These are phyloP conservation scores for Temnothorax unifasciatus DNA, from an alignment of 2,888 invertebrate genomes.

Conservation along the genomic window DNA sequence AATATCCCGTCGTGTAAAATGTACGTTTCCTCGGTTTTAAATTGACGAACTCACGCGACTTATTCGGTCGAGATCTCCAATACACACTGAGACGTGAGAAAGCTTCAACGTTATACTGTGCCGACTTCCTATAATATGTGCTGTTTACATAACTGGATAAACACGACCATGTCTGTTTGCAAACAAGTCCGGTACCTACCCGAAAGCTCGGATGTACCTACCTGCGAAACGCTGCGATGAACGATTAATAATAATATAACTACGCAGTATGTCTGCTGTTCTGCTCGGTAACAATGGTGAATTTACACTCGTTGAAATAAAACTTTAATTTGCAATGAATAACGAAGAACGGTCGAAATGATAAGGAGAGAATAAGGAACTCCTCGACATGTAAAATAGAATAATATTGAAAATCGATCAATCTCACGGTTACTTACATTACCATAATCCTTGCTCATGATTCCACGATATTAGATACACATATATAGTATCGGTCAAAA, in stretches of 20 bases:
- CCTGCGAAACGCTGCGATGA: constrained; percentile 4
- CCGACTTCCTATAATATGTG: neutral
- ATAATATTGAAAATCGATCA: neutral
- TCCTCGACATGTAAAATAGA: neutral
- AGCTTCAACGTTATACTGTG: constrained; percentile 10
- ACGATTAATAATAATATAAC: constrained; percentile 35
- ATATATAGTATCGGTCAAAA: neutral
- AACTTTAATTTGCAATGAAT: constrained; percentile 6
- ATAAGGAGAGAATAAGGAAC: neutral
- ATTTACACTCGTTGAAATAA: neutral
- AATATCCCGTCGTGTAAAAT: neutral
- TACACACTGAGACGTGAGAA: constrained; percentile 10
- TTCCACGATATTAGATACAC: neutral
- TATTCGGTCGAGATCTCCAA: neutral
- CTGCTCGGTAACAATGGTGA: neutral
- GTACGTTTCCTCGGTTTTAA: constrained; percentile 1
- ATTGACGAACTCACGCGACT: constrained; percentile 15
- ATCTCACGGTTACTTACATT: neutral
- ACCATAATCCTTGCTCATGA: neutral
- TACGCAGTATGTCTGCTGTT: neutral
- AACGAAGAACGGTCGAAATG: neutral
- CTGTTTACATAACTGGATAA: neutral
- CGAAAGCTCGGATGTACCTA: constrained; percentile 5
- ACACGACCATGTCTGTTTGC: constrained; percentile 36
- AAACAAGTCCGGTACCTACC: constrained; percentile 27